Evolutionary conservation across 2,888 invertebrate species (phyloP), one percentile per base, ranked within the genome.

Genomic region (Luperina nickerlii): DNA sequence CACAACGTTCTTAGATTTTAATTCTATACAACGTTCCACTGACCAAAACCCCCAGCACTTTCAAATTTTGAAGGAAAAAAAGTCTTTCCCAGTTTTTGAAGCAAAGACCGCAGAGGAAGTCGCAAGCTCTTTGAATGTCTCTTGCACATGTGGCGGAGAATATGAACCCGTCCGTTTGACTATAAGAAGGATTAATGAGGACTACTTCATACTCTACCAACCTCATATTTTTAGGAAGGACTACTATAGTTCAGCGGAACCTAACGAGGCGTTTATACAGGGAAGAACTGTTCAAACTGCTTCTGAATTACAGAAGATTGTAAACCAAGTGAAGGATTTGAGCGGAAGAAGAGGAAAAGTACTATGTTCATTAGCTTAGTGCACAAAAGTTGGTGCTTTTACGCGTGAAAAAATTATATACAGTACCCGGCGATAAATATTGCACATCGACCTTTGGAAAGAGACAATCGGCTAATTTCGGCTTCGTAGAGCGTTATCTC

Each of bases 191-290:
- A 48, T 76, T 38, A 76, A 76, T 76, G 76, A 76, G 15, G 32
- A 76, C 38, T 76, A 76, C 38, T 76, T 18, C 4, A 15, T 76
- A 20, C 6, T 76, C 8, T 60, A 76, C 32, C 76, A 62, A 62
- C 0, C 0, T 48, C 7, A 13, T 69, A 1, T 0, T 27, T 1
- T 0, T 42, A 9, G 0, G 9, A 24, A 32, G 27, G 42, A 3
- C 32, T 32, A 32, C 32, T 32, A 32, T 1, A 32, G 1, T 32
- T 32, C 32, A 32, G 32, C 32, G 32, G 32, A 32, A 32, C 32
- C 32, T 32, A 32, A 32, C 32, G 32, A 32, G 32, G 32, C 32
- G 32, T 32, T 32, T 32, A 32, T 32, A 32, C 32, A 32, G 32
- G 32, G 1, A 32, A 32, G 32, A 32, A 32, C 32, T 32, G 32